Base-by-base conservation (phyloP, 1,140 invertebrate genomes). In the Phenacoccus solenopsis region DNA sequence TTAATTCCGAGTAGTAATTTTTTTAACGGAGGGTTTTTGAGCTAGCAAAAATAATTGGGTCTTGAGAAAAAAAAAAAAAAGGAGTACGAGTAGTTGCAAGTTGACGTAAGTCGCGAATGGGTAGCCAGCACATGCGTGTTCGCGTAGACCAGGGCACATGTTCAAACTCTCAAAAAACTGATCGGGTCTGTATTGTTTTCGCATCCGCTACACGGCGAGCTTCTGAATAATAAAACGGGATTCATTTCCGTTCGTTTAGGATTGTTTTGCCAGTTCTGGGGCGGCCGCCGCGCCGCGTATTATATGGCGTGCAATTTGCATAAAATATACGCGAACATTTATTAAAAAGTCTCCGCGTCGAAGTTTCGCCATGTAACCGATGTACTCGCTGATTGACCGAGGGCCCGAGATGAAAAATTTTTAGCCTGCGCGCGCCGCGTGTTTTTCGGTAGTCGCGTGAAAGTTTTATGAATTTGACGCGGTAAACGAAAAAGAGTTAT, bases 401-500 rank as follows among this genome's bases (percentile, higher is more conserved):
- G 38, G 38, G n/a, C n/a, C n/a, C 38, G 38, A 49, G 20, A 49
- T 49, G 20, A 49, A 49, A 49, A 49, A 49, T 49, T 49, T 49
- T 49, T 49, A 49, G 38, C 12, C 13, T 49, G 20, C 38, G 20
- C 30, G 30, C 30, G 13, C 20, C 16, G 38, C 12, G 20, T n/a
- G 13, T 10, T 49, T 49, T 49, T 16, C 12, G 38, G 20, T 16
- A 49, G 12, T 49, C 38, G 38, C 20, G 38, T 49, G 20, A 49
- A 49, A 49, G 38, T 49, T 49, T 49, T 49, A 49, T 49, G 38
- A 49, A 49, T 49, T 49, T 49, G 38, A 49, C 38, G n/a, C n/a
- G 38, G 38, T 16, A 49, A 49, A 49, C 38, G 38, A 49, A n/a
- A 49, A 49, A 49, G 38, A n/a, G 38, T 49, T 49, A 49, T 49